phyloP scores from a whole-genome alignment of 2,113 vertebrate genomes.

The Butorides virescens region DNA sequence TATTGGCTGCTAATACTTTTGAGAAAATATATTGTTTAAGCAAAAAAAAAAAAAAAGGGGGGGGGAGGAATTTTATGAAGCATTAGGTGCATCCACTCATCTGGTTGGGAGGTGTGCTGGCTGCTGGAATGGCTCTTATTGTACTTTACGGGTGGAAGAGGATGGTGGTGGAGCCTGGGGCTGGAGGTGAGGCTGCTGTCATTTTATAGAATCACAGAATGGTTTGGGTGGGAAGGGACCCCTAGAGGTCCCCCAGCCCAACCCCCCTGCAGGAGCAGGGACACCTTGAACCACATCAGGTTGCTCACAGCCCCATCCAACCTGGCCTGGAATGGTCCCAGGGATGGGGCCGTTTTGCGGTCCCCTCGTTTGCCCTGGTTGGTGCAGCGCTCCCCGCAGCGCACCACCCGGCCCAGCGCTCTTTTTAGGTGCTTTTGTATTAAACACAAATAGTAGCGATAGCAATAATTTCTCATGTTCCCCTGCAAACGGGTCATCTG shows the following conservation, averaged over 20 bases:
- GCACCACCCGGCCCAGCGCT: accelerated
- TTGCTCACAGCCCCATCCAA: too few species aligned
- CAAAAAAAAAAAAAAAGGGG: neutral
- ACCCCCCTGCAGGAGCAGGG: too few species aligned
- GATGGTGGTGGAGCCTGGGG: neutral
- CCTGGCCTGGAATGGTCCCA: too few species aligned
- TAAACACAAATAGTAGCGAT: neutral
- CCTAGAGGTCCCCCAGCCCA: too few species aligned
- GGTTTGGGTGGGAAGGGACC: too few species aligned
- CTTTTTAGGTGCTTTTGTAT: neutral
- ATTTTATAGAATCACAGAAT: neutral
- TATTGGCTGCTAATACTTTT: neutral
- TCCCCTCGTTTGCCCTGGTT: neutral
- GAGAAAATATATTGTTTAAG: neutral
- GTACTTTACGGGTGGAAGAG: neutral
- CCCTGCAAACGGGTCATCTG: neutral
- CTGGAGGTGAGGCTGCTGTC: neutral
- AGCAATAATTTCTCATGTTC: accelerated
- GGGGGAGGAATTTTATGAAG: neutral
- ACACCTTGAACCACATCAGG: too few species aligned
- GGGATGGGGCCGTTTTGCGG: neutral
- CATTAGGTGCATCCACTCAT: too few species aligned
- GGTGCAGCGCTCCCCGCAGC: accelerated
- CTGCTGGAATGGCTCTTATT: neutral
- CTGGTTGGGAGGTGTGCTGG: neutral